These are phyloP conservation scores for Cydia fagiglandana DNA, from an alignment of 1,140 invertebrate genomes.

Conservation along the genomic window DNA sequence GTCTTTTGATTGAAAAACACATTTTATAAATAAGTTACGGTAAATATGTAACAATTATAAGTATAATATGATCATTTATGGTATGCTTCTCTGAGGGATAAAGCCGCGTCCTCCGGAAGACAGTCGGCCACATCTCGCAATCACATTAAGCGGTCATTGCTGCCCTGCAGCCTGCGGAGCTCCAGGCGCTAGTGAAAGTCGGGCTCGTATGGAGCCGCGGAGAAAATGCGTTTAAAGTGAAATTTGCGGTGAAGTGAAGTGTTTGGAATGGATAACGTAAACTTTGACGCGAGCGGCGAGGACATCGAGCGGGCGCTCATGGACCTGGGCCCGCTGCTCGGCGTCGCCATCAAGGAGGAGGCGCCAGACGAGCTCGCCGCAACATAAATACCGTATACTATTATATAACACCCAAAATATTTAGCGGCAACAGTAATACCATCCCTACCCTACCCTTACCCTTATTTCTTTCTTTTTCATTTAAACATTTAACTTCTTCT, in stretches of 20 bases:
- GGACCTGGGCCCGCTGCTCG: conserved; percentile 73
- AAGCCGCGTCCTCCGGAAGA: conserved; percentile 36
- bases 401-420: too few relatives aligned
- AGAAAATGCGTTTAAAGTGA: conserved; percentile 53
- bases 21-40: too few relatives aligned
- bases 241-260: conserved; percentile 40
- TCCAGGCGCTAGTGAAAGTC: conserved; percentile 67
- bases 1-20: too few relatives aligned
- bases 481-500: too few relatives aligned
- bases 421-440: too few relatives aligned
- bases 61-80: too few relatives aligned
- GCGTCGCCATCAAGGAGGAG: conserved; percentile 75
- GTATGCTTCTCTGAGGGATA: conserved; percentile 7
- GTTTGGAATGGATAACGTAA: conserved; percentile 62
- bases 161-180: conserved; percentile 37
- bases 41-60: too few relatives aligned
- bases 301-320: conserved; percentile 74
- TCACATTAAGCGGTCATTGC: conserved; percentile 50
- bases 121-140: conserved; percentile 51
- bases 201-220: conserved; percentile 41
- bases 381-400: too few relatives aligned
- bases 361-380: conserved; percentile 60
- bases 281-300: conserved; percentile 63
- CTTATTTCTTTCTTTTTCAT: too few relatives aligned
- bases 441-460: too few relatives aligned